phyloP scores from a whole-genome alignment of 2,888 invertebrate genomes.

The Melanargia galathea region DNA sequence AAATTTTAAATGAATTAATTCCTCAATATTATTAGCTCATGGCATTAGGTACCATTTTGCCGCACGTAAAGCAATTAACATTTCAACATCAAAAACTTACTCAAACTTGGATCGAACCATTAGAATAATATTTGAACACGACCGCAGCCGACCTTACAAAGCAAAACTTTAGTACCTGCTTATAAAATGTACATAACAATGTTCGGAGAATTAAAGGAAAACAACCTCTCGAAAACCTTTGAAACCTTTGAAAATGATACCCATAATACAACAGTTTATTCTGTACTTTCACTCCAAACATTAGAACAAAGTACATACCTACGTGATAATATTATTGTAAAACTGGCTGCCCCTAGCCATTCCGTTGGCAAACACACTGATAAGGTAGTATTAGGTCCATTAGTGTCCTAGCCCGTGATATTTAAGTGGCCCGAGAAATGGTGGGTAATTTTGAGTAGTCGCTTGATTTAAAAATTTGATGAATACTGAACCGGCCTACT shows the following conservation, averaged over 20 bases:
- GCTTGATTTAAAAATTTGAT: too few relatives aligned
- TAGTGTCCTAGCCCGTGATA: conserved; percentile 12
- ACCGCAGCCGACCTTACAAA: conserved; percentile 38
- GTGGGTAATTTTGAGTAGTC: neutral
- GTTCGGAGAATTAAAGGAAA: conserved; percentile 47
- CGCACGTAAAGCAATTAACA: conserved; percentile 42
- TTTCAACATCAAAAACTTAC: conserved; percentile 41
- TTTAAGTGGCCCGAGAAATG: conserved; percentile 4
- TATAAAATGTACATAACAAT: conserved; percentile 39
- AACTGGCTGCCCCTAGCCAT: conserved; percentile 10
- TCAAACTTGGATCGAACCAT: conserved; percentile 38
- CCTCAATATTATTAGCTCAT: conserved; percentile 20
- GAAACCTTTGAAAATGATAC: conserved; percentile 33
- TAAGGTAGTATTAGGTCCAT: conserved; percentile 6
- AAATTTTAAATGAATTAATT: neutral
- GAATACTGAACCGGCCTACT: too few relatives aligned
- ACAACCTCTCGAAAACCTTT: conserved; percentile 44
- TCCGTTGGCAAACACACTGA: conserved; percentile 3
- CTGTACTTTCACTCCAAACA: conserved; percentile 54
- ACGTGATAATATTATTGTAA: conserved; percentile 22
- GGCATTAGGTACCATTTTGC: conserved; percentile 26
- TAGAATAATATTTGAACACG: conserved; percentile 35
- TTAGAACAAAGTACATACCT: conserved; percentile 10
- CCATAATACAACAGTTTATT: conserved; percentile 50
- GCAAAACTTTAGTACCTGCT: conserved; percentile 36